Conservation (phyloP, 2,797 vertebrate species). For the Dipus sagitta region DNA sequence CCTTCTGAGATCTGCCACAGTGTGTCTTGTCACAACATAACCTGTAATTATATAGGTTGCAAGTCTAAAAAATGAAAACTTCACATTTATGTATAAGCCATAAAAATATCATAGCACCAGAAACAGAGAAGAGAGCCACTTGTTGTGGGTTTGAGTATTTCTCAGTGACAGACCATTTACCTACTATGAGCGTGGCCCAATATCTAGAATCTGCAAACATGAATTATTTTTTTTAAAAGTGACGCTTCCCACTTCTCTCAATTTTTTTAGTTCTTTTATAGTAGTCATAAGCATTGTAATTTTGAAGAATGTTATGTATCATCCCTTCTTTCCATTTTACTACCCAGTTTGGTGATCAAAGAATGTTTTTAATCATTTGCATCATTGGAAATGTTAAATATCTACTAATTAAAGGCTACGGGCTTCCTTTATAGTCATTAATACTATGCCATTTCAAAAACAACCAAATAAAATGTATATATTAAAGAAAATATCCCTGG, state of each 20-base stretch:
- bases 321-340: neutral
- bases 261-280: slow-evolving; percentile 40
- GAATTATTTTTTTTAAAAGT: neutral
- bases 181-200: neutral
- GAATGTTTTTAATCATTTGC: neutral
- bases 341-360: neutral
- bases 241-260: neutral
- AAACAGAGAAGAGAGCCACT: neutral
- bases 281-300: neutral
- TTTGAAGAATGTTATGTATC: neutral
- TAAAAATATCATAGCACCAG: neutral
- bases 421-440: neutral
- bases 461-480: neutral
- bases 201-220: neutral
- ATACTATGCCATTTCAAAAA: neutral
- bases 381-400: neutral
- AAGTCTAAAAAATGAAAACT: neutral
- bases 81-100: neutral
- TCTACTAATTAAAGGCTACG: neutral
- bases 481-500: neutral
- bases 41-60: no score
- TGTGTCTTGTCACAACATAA: neutral
- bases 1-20: neutral
- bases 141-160: neutral
- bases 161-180: neutral